phyloP scores from a whole-genome alignment of 2,888 invertebrate genomes.

The Harpagoxenus sublaevis region DNA sequence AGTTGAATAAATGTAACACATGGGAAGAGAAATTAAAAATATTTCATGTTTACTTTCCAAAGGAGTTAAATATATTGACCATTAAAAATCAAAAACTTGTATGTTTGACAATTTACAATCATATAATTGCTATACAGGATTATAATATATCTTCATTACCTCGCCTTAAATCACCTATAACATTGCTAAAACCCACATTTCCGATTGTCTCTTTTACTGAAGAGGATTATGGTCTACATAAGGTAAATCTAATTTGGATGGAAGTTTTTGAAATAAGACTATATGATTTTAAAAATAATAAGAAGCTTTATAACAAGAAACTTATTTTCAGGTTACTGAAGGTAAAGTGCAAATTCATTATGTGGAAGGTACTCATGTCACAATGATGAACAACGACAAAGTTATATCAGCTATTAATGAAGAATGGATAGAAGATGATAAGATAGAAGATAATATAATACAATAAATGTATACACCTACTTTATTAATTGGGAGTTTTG shows the following conservation, averaged over 20 bases:
- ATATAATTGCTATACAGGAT: neutral
- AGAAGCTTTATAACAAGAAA: neutral
- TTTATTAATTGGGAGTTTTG: too few relatives aligned
- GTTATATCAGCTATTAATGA: neutral
- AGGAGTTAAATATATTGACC: neutral
- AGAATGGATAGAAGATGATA: too few relatives aligned
- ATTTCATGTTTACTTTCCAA: slow-evolving; percentile 32
- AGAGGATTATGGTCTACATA: slow-evolving; percentile 8
- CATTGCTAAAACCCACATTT: slow-evolving; percentile 3
- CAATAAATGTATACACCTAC: too few relatives aligned
- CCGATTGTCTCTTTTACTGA: neutral
- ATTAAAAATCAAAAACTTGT: neutral
- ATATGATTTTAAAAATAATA: neutral
- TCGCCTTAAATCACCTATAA: neutral
- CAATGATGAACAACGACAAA: neutral
- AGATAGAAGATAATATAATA: too few relatives aligned
- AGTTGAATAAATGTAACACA: neutral
- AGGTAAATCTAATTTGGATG: neutral
- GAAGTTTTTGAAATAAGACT: too few relatives aligned
- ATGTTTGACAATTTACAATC: slow-evolving; percentile 75
- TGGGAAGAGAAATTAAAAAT: slow-evolving; percentile 8
- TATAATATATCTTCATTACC: neutral
- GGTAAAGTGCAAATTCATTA: neutral
- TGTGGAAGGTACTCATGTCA: slow-evolving; percentile 5
- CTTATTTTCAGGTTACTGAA: neutral